phyloP scores from a whole-genome alignment of 2,113 vertebrate genomes.

The Globicephala melas region DNA sequence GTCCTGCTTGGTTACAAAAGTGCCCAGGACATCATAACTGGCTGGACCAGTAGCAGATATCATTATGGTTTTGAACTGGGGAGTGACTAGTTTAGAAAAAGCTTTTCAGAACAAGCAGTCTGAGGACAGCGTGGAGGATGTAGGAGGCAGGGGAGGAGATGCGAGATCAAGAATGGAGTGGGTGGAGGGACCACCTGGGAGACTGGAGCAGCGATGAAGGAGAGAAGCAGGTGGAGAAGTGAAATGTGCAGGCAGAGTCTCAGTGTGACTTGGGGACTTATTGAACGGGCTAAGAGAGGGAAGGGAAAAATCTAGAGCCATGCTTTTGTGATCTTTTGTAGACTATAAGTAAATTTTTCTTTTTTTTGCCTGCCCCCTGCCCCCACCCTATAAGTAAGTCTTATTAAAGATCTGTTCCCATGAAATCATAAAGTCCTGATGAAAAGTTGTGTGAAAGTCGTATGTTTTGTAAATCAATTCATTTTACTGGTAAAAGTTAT shows the following conservation, averaged over 20 bases:
- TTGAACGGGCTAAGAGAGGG: too few species aligned
- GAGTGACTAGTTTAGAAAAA: background rate
- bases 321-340: background rate
- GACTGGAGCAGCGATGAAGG: background rate
- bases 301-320: background rate
- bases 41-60: background rate
- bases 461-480: background rate
- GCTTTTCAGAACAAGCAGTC: background rate
- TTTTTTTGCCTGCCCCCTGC: too few species aligned
- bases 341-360: background rate
- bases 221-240: background rate
- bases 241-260: background rate
- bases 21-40: background rate
- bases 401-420: background rate
- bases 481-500: background rate
- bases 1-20: background rate
- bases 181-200: background rate
- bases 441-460: background rate
- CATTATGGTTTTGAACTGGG: background rate
- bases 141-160: background rate
- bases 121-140: background rate
- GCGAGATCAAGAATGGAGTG: background rate
- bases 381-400: background rate
- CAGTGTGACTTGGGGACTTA: background rate
- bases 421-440: background rate